phyloP scores from a whole-genome alignment of 2,888 invertebrate genomes.

The Lasioglossum zephyrum region DNA sequence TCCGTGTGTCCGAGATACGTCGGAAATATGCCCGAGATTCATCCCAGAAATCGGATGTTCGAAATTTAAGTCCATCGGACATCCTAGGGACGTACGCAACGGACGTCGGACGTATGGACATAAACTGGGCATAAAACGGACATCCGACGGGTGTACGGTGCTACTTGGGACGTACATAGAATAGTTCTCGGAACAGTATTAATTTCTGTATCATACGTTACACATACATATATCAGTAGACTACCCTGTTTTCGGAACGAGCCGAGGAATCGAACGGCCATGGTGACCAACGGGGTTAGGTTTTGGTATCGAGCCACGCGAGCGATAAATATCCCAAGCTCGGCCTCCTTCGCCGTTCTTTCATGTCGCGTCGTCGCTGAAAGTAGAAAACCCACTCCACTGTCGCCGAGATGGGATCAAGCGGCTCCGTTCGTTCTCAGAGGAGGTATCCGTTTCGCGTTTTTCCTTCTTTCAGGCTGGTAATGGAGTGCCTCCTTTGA shows the following conservation, averaged over 20 bases:
- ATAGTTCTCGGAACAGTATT: no score
- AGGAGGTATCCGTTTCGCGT: conserved; percentile 47
- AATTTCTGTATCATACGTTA: no score
- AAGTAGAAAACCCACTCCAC: conserved; percentile 39
- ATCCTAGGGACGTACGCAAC: no score
- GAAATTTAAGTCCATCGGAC: no score
- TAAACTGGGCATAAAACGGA: no score
- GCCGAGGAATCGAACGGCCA: not conserved
- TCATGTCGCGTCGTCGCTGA: conserved; percentile 22
- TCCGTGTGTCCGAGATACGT: no score
- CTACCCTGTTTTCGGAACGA: not conserved
- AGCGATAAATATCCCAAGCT: conserved; percentile 43
- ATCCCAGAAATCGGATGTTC: no score
- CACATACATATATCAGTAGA: no score
- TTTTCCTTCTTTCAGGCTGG: conserved; percentile 38
- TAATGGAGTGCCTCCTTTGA: conserved; percentile 53
- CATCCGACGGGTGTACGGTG: no score
- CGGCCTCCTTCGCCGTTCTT: conserved; percentile 25
- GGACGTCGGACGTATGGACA: no score
- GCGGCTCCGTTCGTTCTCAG: conserved; percentile 38
- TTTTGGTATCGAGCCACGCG: conserved; percentile 1
- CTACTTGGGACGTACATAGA: no score
- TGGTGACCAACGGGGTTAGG: not conserved
- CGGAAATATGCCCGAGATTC: no score
- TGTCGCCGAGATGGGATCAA: conserved; percentile 55